Percentiles rank a stretch among this genome's conserved stretches.
Conservation (phyloP, 2,113 vertebrate genomes). For the Accipiter cooperii region DNA sequence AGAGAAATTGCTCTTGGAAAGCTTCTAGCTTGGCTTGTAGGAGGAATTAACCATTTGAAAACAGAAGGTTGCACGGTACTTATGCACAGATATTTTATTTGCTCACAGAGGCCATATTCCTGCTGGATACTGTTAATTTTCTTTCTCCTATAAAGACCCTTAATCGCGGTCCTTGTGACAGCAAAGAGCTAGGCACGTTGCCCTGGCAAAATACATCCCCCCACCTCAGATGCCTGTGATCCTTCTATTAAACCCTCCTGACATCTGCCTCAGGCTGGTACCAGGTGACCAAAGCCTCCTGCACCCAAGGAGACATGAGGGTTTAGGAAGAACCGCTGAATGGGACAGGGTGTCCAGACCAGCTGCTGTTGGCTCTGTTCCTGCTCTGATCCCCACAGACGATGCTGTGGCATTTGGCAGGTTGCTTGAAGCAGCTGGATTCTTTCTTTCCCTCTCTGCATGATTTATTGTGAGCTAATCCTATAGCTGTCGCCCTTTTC, state of each 20-base stretch:
- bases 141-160: background rate
- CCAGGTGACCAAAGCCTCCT: background rate
- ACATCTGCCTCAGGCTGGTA: background rate
- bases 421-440: conserved; percentile 9
- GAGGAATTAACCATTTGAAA: conserved; percentile 24
- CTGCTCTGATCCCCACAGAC: background rate
- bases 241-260: background rate
- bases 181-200: background rate
- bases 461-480: conserved; percentile 22
- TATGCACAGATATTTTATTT: background rate
- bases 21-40: background rate
- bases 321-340: background rate
- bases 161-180: background rate
- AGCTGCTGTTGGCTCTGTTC: background rate
- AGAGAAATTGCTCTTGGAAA: conserved; percentile 43
- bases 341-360: background rate
- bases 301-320: background rate
- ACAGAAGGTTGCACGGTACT: background rate
- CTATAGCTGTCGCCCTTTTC: background rate
- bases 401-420: conserved; percentile 5
- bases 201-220: background rate
- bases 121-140: background rate
- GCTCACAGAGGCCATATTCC: background rate
- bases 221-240: background rate
- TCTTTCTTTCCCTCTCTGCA: background rate